phyloP scores from a whole-genome alignment of 2,113 vertebrate genomes.

The Oryzias melastigma region DNA sequence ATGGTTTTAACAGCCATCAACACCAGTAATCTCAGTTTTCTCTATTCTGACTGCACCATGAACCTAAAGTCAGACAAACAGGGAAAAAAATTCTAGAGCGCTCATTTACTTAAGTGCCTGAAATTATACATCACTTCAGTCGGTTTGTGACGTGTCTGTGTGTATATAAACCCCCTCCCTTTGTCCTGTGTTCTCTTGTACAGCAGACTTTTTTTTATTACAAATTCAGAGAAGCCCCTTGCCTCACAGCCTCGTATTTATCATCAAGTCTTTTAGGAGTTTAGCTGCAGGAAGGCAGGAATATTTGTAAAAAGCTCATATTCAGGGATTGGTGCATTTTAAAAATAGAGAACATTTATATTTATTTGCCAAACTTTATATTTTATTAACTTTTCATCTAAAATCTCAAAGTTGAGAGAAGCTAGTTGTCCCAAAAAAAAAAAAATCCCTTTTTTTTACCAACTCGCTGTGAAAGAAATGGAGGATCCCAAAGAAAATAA shows the following conservation, averaged over 20 bases:
- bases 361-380: background rate
- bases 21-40: background rate
- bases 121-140: constrained; percentile 40
- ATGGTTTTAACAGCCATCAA: background rate
- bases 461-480: constrained; percentile 20
- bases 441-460: background rate
- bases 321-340: background rate
- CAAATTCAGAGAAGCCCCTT: constrained; percentile 4
- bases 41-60: constrained; percentile 26
- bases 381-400: background rate
- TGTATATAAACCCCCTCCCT: constrained; percentile 9
- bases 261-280: constrained; percentile 38
- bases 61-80: constrained; percentile 25
- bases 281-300: constrained; percentile 27
- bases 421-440: background rate
- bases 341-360: background rate
- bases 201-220: background rate
- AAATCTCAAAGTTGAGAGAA: background rate
- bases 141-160: constrained; percentile 33
- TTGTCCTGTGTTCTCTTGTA: constrained; percentile 11
- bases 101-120: constrained; percentile 51
- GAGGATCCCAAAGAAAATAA: constrained; percentile 21
- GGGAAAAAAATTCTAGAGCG: constrained; percentile 18
- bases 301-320: constrained; percentile 20
- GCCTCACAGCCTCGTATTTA: constrained; percentile 10